Percentiles rank a stretch among this genome's conserved stretches.
phyloP scores from a whole-genome alignment of 2,888 invertebrate species.

The Stenoptilia bipunctidactyla region DNA sequence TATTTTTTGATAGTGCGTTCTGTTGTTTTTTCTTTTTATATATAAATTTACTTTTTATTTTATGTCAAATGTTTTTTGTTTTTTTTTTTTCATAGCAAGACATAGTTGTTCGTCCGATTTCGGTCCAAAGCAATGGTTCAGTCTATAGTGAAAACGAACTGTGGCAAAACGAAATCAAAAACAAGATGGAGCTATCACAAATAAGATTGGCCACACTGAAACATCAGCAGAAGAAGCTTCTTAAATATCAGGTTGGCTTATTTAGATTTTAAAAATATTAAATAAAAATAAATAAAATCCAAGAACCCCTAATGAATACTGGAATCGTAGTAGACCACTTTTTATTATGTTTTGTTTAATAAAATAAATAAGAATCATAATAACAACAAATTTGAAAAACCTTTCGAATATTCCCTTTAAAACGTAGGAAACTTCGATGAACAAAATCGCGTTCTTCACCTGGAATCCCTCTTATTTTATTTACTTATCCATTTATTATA shows the following conservation, averaged over 20 bases:
- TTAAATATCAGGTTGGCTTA: constrained; percentile 54
- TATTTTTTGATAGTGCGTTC: background rate
- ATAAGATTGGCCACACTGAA: constrained; percentile 69
- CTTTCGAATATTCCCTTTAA: no score
- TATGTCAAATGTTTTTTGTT: constrained; percentile 4
- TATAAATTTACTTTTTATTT: background rate
- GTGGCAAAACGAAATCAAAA: constrained; percentile 71
- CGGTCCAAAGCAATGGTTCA: constrained; percentile 60
- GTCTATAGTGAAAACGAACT: constrained; percentile 65
- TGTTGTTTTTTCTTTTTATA: background rate
- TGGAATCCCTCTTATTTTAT: no score
- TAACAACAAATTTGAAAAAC: no score
- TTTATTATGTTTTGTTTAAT: no score
- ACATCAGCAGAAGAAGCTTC: constrained; percentile 68
- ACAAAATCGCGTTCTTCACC: no score
- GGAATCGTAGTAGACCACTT: no score
- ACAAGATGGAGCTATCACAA: constrained; percentile 74
- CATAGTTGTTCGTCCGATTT: constrained; percentile 56
- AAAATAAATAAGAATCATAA: no score
- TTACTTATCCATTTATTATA: background rate
- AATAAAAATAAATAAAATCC: background rate
- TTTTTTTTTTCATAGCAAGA: constrained; percentile 34
- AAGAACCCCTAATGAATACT: no score
- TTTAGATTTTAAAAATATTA: background rate
- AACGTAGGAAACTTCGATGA: no score